Percentiles rank a stretch among this genome's conserved stretches.
phyloP scores from a whole-genome alignment of 2,888 invertebrate species.

The Chorisops tibialis region DNA sequence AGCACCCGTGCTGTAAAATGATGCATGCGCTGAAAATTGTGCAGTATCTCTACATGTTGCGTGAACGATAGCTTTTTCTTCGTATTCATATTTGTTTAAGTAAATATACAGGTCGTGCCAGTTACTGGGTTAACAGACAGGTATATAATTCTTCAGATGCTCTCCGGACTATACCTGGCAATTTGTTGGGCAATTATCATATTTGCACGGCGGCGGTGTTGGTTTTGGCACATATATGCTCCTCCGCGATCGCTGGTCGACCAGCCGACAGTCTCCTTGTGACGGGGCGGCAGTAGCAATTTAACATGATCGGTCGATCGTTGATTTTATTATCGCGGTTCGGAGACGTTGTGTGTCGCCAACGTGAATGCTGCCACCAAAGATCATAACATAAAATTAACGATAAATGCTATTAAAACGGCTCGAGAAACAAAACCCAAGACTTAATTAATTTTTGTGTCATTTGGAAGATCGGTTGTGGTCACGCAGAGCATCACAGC shows the following conservation, averaged over 20 bases:
- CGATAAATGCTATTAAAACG: conserved; percentile 15
- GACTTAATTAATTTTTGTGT: conserved; percentile 17
- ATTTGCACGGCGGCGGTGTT: conserved; percentile 1
- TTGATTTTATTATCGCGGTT: conserved; percentile 1
- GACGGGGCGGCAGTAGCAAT: background rate
- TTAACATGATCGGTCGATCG: background rate
- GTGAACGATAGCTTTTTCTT: background rate
- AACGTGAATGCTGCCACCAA: background rate
- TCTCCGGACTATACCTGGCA: background rate
- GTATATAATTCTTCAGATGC: background rate
- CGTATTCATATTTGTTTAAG: background rate
- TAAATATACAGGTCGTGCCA: background rate
- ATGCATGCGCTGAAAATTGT: too few relatives aligned
- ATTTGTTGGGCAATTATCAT: conserved; percentile 10
- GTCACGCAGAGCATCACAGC: background rate
- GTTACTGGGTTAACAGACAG: background rate
- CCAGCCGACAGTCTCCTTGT: background rate
- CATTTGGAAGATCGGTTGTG: conserved; percentile 3
- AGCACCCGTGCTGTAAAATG: too few relatives aligned
- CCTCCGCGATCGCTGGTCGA: too few relatives aligned
- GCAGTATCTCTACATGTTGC: too few relatives aligned
- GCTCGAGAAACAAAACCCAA: conserved; percentile 5
- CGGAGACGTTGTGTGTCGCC: background rate
- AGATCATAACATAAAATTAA: conserved; percentile 1
- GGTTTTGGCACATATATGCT: background rate